These are phyloP conservation scores for Gymnopithys bicolor DNA, from an alignment of 2,797 vertebrate species.

Conservation along the genomic window DNA sequence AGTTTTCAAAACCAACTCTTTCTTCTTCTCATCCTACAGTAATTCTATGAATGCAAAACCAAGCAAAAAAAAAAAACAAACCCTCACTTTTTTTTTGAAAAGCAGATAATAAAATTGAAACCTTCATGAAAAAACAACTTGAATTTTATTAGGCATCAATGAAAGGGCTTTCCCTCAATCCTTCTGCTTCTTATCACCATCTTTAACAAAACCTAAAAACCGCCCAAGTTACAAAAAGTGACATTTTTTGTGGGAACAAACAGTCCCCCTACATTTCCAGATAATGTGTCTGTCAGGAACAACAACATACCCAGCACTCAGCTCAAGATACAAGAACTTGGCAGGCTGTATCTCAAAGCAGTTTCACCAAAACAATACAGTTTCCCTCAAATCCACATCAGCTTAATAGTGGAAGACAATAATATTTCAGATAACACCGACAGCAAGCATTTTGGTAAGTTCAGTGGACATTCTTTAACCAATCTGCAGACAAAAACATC, in stretches of 20 bases:
- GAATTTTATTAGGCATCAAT: not conserved
- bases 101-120: not conserved
- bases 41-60: not conserved
- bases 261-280: not conserved
- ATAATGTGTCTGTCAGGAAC: not conserved
- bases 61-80: not conserved
- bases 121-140: not conserved
- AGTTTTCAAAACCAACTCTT: not conserved
- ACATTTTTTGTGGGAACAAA: not conserved
- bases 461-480: not conserved
- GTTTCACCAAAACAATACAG: constrained; percentile 18
- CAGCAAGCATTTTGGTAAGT: not conserved
- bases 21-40: not conserved
- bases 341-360: constrained; percentile 11
- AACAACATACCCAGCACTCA: not conserved
- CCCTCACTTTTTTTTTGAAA: not conserved
- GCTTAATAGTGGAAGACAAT: not conserved
- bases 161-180: not conserved
- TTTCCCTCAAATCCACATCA: constrained; percentile 29
- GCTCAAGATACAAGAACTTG: constrained; percentile 6
- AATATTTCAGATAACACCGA: constrained; percentile 13
- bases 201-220: not conserved
- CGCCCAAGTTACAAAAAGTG: not conserved
- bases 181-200: not conserved
- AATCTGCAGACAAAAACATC: not conserved